Evolutionary conservation across 1,140 invertebrate species (phyloP), one percentile per base, ranked within the genome.

Genomic region (Bursaphelenchus mucronatus): DNA sequence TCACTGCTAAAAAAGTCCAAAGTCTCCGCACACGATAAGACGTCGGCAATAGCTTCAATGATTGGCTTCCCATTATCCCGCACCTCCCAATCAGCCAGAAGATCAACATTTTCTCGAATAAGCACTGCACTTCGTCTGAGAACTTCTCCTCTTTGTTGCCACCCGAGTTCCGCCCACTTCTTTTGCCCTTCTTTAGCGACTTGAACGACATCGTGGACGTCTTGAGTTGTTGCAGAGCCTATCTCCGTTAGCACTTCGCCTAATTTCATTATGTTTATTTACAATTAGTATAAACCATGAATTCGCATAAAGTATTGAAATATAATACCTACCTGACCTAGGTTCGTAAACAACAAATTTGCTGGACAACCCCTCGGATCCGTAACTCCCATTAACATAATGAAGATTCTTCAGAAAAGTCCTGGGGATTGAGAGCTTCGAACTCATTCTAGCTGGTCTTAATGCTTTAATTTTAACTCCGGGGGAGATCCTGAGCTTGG

Each of bases 41-140:
- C 68, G 58, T 80, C 78, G 3, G 67, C 53, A 63, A 64, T 69
- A 7, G 78, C 75, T 55, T 80, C 78, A 17, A 30, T 62, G 45
- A 80, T 80, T 10, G 79, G 71, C 57, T 80, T 80, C 19, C 78
- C 78, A 59, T 80, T 81, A 47, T 78, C 74, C 1, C 70, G 43
- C 40, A 78, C 71, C 49, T 80, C 78, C 79, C 77, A 80, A 0
- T 63, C 41, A 30, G 61, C 65, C 2, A 80, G 62, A 41, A 68
- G 55, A n/a, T 74, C 64, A 44, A 72, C 71, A 55, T 78, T 70
- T 15, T 58, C 55, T 76, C 82, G 66, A 56, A 56, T 70, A 8
- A 57, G 30, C 19, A 40, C 61, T 21, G 46, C 64, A 54, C 41
- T 63, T 15, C 52, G 41, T 43, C 64, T 46, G 17, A 66, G 64